Conservation (phyloP, 2,113 vertebrate species). For the Sinocyclocheilus anophthalmus region DNA sequence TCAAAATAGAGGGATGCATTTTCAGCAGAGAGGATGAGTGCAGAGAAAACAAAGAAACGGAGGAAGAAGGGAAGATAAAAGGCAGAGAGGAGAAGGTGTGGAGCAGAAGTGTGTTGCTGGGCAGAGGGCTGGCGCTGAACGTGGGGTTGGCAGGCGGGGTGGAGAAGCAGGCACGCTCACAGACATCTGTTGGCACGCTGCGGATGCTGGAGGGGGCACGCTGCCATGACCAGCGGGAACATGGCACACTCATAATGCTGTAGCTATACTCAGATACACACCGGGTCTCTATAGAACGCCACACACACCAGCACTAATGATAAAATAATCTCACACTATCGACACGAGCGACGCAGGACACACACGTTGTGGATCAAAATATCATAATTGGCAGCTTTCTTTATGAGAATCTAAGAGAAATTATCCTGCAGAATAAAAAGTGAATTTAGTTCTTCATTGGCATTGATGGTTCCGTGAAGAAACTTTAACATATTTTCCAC, state of each 20-base stretch:
- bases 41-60: slow-evolving; percentile 4
- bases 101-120: slow-evolving; percentile 66
- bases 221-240: slow-evolving; percentile 63
- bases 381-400: neutral
- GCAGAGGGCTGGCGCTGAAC: slow-evolving; percentile 71
- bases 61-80: neutral
- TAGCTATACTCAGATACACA: slow-evolving; percentile 37
- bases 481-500: neutral
- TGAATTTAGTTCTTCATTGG: neutral
- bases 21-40: neutral
- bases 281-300: slow-evolving; percentile 7
- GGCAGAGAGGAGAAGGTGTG: slow-evolving; percentile 15
- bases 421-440: neutral
- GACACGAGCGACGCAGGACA: neutral
- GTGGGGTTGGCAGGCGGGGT: slow-evolving; percentile 75
- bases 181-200: slow-evolving; percentile 83
- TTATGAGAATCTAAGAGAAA: neutral
- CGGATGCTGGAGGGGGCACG: slow-evolving; percentile 64
- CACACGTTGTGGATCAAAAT: slow-evolving; percentile 8
- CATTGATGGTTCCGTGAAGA: neutral
- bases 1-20: slow-evolving; percentile 32
- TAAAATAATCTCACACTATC: neutral
- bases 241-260: slow-evolving; percentile 49
- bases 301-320: slow-evolving; percentile 26
- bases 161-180: slow-evolving; percentile 78